Conservation (phyloP, 2,113 vertebrate species). For the Coreoperca whiteheadi region DNA sequence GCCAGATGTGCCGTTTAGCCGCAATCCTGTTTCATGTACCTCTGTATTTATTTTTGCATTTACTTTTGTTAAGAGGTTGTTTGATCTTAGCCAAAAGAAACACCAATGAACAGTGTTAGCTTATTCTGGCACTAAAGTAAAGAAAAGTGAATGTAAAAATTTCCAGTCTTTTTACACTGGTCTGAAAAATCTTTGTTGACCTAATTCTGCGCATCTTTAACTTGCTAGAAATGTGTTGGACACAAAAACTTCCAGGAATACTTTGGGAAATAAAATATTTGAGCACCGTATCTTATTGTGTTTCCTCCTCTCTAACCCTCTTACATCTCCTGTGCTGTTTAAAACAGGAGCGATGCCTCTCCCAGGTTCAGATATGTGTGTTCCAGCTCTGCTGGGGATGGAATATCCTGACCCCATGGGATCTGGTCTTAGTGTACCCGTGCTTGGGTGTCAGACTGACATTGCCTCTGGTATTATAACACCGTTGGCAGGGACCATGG, state of each 20-base stretch:
- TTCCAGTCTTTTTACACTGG: not conserved
- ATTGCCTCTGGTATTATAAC: constrained; percentile 75
- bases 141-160: not conserved
- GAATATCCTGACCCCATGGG: constrained; percentile 91
- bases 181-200: not conserved
- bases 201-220: not conserved
- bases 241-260: not conserved
- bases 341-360: constrained; percentile 85
- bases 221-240: not conserved
- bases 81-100: constrained; percentile 15
- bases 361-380: constrained; percentile 79
- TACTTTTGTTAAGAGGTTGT: not conserved
- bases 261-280: constrained; percentile 7
- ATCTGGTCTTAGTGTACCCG: constrained; percentile 87
- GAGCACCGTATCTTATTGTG: not conserved
- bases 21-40: constrained; percentile 8
- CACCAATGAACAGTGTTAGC: not conserved
- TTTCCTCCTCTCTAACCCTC: not conserved
- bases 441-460: constrained; percentile 87
- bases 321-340: not conserved
- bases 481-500: constrained; percentile 90
- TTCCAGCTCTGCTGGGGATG: constrained; percentile 89
- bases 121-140: not conserved
- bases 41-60: constrained; percentile 2
- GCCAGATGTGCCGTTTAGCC: not conserved